These are phyloP conservation scores for Gallirallus australis DNA, from an alignment of 2,797 vertebrate species.

Conservation along the genomic window DNA sequence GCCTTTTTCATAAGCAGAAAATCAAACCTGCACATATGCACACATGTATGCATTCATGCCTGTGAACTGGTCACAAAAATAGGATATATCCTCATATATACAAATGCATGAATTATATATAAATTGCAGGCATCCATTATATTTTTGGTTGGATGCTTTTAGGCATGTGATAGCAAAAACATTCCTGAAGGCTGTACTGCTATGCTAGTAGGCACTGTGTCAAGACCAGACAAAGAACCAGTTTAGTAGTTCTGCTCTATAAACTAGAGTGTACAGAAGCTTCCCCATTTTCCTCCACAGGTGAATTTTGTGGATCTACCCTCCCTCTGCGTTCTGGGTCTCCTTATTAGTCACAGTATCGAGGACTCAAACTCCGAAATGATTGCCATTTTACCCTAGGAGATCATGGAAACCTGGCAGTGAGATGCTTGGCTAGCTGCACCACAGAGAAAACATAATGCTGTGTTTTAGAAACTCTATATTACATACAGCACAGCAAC, in stretches of 20 bases:
- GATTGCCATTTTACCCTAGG: constrained; percentile 17
- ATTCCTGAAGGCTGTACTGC: constrained; percentile 45
- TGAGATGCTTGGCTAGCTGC: not conserved
- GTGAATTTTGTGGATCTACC: constrained; percentile 50
- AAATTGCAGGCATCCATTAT: constrained; percentile 29
- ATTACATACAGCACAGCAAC: not conserved
- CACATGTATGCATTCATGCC: not conserved
- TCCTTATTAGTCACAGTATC: not conserved
- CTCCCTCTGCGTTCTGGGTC: not conserved
- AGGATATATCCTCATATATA: not conserved
- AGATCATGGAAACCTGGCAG: constrained; percentile 57
- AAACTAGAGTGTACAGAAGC: not conserved
- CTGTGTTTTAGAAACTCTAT: not conserved
- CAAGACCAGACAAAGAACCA: constrained; percentile 67
- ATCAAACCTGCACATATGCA: not conserved
- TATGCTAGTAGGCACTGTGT: constrained; percentile 42
- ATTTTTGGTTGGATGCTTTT: constrained; percentile 44
- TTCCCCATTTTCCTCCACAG: constrained; percentile 29
- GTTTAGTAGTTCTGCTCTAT: constrained; percentile 36
- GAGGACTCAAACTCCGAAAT: not conserved
- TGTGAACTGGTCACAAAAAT: constrained; percentile 10
- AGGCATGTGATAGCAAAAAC: constrained; percentile 55
- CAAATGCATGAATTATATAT: not conserved
- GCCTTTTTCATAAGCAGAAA: constrained; percentile 44
- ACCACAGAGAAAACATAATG: constrained; percentile 10